Percentiles rank a stretch among this genome's conserved stretches.
Evolutionary conservation across 2,888 invertebrate species (phyloP).

Genomic region (Cephus spinipes): DNA sequence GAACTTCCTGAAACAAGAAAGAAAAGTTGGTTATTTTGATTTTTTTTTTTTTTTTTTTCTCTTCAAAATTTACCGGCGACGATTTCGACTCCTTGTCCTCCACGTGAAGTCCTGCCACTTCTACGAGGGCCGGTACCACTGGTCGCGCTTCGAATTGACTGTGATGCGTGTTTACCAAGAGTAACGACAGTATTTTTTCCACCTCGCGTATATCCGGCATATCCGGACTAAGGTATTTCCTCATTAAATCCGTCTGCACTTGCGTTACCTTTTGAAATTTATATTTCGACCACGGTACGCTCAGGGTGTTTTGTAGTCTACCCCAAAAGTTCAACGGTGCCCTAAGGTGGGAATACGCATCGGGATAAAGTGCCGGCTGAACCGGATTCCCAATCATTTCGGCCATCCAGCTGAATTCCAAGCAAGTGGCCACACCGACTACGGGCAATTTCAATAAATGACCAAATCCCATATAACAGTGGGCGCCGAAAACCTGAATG

Average conservation of each 20-base stretch:
- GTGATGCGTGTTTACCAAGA: slow-evolving; percentile 68
- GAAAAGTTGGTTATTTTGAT: neutral
- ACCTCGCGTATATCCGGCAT: slow-evolving; percentile 62
- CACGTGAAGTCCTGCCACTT: slow-evolving; percentile 70
- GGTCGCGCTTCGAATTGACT: slow-evolving; percentile 67
- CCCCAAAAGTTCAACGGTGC: slow-evolving; percentile 37
- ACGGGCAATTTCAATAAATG: slow-evolving; percentile 40
- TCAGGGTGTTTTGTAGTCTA: slow-evolving; percentile 36
- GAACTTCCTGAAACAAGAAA: slow-evolving; percentile 42
- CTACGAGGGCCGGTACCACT: slow-evolving; percentile 65
- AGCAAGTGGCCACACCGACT: slow-evolving; percentile 25
- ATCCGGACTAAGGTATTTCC: slow-evolving; percentile 40
- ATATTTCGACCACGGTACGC: neutral
- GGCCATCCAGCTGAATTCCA: slow-evolving; percentile 34
- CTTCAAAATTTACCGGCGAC: neutral
- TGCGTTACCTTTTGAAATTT: slow-evolving; percentile 26
- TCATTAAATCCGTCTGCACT: slow-evolving; percentile 35
- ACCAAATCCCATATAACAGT: slow-evolving; percentile 48
- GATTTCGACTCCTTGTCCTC: slow-evolving; percentile 29
- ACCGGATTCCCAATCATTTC: slow-evolving; percentile 35
- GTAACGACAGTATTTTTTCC: slow-evolving; percentile 66
- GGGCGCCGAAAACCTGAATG: slow-evolving; percentile 34
- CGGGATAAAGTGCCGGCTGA: slow-evolving; percentile 39
- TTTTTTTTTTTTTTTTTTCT: neutral
- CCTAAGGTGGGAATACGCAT: slow-evolving; percentile 10